Evolutionary conservation across 2,888 invertebrate genomes (phyloP).

Genomic region (Sylvicola cinctus): DNA sequence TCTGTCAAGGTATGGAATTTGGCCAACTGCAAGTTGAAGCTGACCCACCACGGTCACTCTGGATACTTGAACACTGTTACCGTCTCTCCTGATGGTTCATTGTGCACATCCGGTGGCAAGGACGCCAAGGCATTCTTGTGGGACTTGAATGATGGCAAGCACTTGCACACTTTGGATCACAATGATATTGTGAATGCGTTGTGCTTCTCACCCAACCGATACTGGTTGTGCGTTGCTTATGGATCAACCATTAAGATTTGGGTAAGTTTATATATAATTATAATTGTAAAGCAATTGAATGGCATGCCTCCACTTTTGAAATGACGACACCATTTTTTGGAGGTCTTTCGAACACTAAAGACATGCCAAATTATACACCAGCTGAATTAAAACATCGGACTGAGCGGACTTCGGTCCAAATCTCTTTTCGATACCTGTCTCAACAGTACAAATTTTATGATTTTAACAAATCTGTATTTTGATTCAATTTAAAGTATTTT

Average conservation of each 20-base stretch:
- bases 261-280: constrained; percentile 31
- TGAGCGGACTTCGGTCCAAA: no score
- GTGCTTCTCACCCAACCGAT: constrained; percentile 98
- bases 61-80: constrained; percentile 98
- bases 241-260: constrained; percentile 97
- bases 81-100: constrained; percentile 96
- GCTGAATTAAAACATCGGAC: not conserved
- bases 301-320: not conserved
- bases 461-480: no score
- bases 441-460: no score
- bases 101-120: constrained; percentile 99
- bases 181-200: constrained; percentile 95
- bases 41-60: constrained; percentile 92
- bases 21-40: constrained; percentile 95
- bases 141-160: constrained; percentile 99
- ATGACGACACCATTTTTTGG: no score
- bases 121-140: constrained; percentile 99
- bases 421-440: no score
- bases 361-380: no score
- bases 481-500: not conserved
- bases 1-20: constrained; percentile 97
- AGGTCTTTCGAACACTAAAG: no score
- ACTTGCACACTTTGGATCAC: constrained; percentile 94
- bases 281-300: not conserved
- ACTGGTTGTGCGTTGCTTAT: constrained; percentile 98